Evolutionary conservation across 2,113 vertebrate genomes (phyloP).

Genomic region (Callocephalon fimbriatum): DNA sequence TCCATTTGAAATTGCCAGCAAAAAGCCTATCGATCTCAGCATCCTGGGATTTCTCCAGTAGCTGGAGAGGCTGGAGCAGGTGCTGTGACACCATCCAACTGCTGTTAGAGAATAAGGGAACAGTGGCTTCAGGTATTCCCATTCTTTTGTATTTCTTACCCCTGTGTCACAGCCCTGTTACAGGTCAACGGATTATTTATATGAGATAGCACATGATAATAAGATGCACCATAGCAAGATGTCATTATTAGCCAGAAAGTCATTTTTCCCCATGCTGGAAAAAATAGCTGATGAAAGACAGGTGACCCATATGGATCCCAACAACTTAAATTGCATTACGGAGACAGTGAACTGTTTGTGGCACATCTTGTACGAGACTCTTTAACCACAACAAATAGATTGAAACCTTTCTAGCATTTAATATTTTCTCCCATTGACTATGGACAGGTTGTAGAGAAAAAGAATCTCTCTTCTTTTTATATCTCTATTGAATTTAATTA

Average conservation of each 20-base stretch:
- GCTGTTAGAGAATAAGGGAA: neutral
- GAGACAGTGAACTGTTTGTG: constrained; percentile 1
- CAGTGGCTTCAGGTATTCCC: rapidly evolving
- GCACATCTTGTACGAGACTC: neutral
- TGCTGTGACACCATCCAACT: neutral
- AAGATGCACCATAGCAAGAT: neutral
- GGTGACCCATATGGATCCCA: neutral
- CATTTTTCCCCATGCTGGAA: neutral
- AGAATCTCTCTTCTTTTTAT: neutral
- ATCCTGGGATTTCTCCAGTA: neutral
- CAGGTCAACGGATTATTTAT: neutral
- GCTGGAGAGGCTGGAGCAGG: neutral
- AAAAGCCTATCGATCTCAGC: neutral
- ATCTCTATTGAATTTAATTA: neutral
- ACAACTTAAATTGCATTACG: constrained; percentile 1
- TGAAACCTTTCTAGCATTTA: constrained; percentile 13
- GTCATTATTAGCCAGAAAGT: neutral
- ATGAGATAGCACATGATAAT: neutral
- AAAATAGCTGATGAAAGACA: neutral
- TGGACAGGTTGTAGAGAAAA: neutral
- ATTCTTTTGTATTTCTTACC: neutral
- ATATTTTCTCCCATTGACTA: constrained; percentile 24
- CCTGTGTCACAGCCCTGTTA: too few species aligned
- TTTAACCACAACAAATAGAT: constrained; percentile 32
- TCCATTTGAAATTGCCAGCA: neutral